Conservation (phyloP, 2,888 invertebrate species). For the Nesidiocoris tenuis region DNA sequence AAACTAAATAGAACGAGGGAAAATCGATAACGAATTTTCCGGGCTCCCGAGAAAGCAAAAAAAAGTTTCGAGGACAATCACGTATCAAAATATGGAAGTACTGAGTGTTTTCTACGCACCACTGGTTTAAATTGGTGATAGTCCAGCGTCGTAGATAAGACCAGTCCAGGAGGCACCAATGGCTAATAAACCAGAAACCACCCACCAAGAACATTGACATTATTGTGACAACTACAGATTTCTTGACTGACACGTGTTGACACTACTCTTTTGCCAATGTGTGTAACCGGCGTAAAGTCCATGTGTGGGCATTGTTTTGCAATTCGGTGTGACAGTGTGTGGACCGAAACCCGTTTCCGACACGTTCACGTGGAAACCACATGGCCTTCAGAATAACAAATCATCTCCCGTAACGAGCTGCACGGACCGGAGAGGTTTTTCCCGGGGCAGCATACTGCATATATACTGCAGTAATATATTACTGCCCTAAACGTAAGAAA, state of each 20-base stretch:
- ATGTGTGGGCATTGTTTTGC: constrained; percentile 11
- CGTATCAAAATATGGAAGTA: no score
- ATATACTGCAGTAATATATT: no score
- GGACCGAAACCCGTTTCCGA: not conserved
- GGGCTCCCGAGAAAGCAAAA: no score
- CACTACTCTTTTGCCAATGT: constrained; percentile 15
- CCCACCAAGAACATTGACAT: constrained; percentile 25
- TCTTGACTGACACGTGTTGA: constrained; percentile 32
- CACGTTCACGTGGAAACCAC: constrained; percentile 37
- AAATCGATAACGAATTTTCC: no score
- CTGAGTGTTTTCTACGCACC: no score
- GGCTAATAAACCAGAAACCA: no score
- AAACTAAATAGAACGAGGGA: no score
- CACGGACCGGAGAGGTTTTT: constrained; percentile 6
- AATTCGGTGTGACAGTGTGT: not conserved
- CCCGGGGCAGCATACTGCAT: no score
- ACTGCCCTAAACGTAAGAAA: not conserved
- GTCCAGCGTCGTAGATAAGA: no score
- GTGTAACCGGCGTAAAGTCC: not conserved
- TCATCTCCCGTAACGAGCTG: constrained; percentile 43
- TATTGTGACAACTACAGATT: constrained; percentile 41
- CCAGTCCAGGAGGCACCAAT: no score
- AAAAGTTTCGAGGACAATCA: no score
- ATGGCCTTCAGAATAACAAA: constrained; percentile 36
- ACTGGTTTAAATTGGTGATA: no score